Evolutionary conservation across 2,797 vertebrate species (phyloP).

Genomic region (Dendrocincla tyrannina): DNA sequence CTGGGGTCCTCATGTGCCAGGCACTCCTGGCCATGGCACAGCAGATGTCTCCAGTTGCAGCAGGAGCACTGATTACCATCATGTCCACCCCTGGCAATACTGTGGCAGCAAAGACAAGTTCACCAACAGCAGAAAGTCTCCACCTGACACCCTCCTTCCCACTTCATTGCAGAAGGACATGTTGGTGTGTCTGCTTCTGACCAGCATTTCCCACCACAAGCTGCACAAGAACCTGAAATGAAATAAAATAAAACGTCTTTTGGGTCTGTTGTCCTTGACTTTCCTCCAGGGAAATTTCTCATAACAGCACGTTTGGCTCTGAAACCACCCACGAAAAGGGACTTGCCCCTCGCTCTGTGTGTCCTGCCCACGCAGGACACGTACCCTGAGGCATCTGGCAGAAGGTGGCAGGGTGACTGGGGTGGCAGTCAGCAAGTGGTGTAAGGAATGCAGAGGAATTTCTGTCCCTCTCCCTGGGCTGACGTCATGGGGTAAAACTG

Average conservation of each 20-base stretch:
- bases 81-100: background rate
- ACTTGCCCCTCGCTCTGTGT: background rate
- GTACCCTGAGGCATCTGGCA: background rate
- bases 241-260: background rate
- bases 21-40: fast-evolving
- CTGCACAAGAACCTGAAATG: background rate
- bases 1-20: background rate
- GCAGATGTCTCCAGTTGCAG: background rate
- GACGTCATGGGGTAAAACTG: background rate
- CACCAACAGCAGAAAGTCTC: background rate
- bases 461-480: background rate
- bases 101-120: background rate
- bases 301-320: background rate
- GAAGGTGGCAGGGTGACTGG: background rate
- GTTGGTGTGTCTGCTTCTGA: background rate
- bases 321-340: background rate
- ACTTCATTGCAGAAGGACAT: background rate
- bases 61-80: background rate
- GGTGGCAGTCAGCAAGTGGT: background rate
- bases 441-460: background rate
- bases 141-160: background rate
- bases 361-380: background rate
- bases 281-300: background rate
- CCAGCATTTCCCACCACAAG: background rate
- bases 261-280: background rate